Conservation (phyloP, 1,140 invertebrate species). For the Drosophila pectinifera region DNA sequence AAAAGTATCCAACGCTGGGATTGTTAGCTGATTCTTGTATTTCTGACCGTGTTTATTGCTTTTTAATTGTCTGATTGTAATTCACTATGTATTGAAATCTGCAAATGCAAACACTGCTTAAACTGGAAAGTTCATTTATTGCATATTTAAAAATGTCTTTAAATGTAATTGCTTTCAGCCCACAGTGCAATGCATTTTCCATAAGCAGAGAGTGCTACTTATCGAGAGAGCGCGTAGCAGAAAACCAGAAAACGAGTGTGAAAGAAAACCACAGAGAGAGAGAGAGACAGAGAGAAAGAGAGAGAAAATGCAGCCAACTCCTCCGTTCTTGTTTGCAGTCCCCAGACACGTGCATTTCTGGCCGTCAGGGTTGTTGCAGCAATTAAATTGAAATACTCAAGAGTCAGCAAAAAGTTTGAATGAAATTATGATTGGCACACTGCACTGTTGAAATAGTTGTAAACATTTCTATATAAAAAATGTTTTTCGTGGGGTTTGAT, state of each 20-base stretch:
- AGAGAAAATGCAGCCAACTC: conserved; percentile 42
- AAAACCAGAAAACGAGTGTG: conserved; percentile 12
- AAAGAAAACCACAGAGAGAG: conserved; percentile 30
- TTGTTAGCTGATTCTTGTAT: conserved; percentile 1
- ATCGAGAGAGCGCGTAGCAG: not conserved
- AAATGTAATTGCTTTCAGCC: conserved; percentile 24
- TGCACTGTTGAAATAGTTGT: conserved; percentile 31
- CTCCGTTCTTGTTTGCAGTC: conserved; percentile 24
- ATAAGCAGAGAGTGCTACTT: conserved; percentile 5
- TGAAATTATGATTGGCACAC: conserved; percentile 41
- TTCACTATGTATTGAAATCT: conserved; percentile 36
- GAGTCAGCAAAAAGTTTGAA: conserved; percentile 59
- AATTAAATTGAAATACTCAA: conserved; percentile 17
- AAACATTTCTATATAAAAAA: conserved; percentile 25
- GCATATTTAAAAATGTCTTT: conserved; percentile 12
- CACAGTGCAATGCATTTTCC: conserved; percentile 66
- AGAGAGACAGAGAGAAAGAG: conserved; percentile 10
- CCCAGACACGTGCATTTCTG: conserved; percentile 67
- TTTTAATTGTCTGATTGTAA: conserved; percentile 13
- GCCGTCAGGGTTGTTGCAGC: conserved; percentile 31
- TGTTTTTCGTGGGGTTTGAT: conserved; percentile 39
- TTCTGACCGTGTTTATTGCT: conserved; percentile 20
- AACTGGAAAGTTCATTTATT: conserved; percentile 13
- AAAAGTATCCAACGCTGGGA: conserved; percentile 17
- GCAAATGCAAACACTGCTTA: conserved; percentile 25